Base-by-base conservation (phyloP, 2,797 vertebrate species). In the Phrynocephalus forsythii region DNA sequence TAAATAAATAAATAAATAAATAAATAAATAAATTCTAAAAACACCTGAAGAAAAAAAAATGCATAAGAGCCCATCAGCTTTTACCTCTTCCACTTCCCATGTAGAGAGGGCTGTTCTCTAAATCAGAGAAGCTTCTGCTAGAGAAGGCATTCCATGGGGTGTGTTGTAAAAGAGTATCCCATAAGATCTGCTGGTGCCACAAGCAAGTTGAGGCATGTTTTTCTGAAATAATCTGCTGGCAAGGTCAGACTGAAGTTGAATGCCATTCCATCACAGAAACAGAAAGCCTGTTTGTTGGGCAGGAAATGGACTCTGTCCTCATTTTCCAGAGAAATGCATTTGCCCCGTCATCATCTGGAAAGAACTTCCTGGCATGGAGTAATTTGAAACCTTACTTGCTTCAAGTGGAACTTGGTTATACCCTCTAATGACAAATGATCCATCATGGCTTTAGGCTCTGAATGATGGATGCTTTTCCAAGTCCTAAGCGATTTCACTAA, bases 341-440 rank as follows among this genome's bases (percentile, higher is more conserved):
- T 83, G 52, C 11, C 2, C 5, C 6, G 6, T 26, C 67, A 38
- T 83, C n/a, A 30, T 52, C 33, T 67, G 30, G 56, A 60, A 69
- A 56, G 13, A 89, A 66, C 56, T 67, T 86, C 80, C 44, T 79
- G 85, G 44, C n/a, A 83, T 79, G n/a, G 73, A 72, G 38, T 33
- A 73, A 44, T 79, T n/a, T 50, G 63, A 30, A 79, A 79, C 56
- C 30, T 80, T 66, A 84, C n/a, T 89, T 79, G 28, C 8, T 66
- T 28, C 10, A n/a, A 77, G 22, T 82, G 71, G 52, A 85, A 85
- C 13, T 52, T 75, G 30, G 20, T 79, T 75, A 81, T 50, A 33
- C 13, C 24, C 13, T 24, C 44, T 22, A 68, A 4, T 56, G 50
- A 38, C 50, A 24, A 82, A 3, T 72, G 22, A 8, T 72, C 9